Evolutionary conservation across 1,140 invertebrate species (phyloP), one percentile per base, ranked within the genome.

Genomic region (Drosophila bocki): DNA sequence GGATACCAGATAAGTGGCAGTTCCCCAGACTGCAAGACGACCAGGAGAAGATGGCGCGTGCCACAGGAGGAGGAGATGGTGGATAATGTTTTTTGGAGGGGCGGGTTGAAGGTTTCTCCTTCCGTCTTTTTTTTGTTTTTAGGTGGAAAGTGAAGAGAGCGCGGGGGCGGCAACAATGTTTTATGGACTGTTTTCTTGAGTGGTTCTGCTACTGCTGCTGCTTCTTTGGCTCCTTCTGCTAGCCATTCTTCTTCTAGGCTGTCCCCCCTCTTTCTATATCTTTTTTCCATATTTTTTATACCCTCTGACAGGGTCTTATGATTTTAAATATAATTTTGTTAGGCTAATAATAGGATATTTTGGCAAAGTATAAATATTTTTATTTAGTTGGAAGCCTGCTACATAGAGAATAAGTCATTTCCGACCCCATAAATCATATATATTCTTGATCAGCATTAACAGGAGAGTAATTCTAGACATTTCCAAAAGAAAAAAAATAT

Each of bases 161-260:
- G 37, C 17, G 61, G 26, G 22, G 61, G 26, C n/a, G 51, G 37
- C 44, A 26, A 84, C 77, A 83, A 83, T 87, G 76, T 87, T 87
- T 84, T 87, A 87, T 87, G 80, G 80, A 87, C 84, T 90, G 81
- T 88, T 90, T 72, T 79, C 75, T 75, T 88, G 84, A 87, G 85
- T 88, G 85, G 81, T 57, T 83, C 75, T 57, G 59, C 54, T 22
- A 50, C 69, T 63, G 75, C 68, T 75, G 61, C 57, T 67, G 54
- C 45, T 13, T 13, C 50, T 19, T 22, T 75, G 59, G 61, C 37
- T 75, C 41, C 48, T 47, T 62, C 13, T 64, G 58, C 47, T 53
- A 17, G 41, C 58, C 7, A n/a, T 47, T 17, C 60, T 8, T 53
- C 3, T 15, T 22, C 12, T 17, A 13, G 29, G 48, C 29, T 12